Evolutionary conservation across 2,797 vertebrate species (phyloP).

Genomic region (Trematomus bernacchii): DNA sequence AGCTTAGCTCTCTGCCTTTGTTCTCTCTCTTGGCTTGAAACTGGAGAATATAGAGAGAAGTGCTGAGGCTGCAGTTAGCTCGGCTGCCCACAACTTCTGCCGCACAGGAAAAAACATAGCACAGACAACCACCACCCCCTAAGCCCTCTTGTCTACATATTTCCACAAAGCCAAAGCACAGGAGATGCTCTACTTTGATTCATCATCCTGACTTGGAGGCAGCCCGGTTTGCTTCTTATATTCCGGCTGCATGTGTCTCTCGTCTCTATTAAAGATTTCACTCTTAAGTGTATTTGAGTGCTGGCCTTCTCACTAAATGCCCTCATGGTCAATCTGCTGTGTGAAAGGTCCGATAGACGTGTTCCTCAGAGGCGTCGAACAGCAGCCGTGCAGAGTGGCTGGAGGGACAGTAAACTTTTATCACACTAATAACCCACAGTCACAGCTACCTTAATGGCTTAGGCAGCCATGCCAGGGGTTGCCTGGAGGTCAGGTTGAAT

Average conservation of each 20-base stretch:
- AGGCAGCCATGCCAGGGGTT: slow-evolving; percentile 81
- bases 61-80: slow-evolving; percentile 85
- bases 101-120: slow-evolving; percentile 80
- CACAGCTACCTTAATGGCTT: slow-evolving; percentile 81
- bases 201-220: slow-evolving; percentile 56
- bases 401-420: slow-evolving; percentile 84
- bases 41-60: slow-evolving; percentile 82
- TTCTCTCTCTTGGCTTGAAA: slow-evolving; percentile 85
- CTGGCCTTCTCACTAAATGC: slow-evolving; percentile 70
- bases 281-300: slow-evolving; percentile 41
- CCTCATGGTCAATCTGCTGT: slow-evolving; percentile 60
- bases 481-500: slow-evolving; percentile 86
- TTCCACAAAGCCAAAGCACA: slow-evolving; percentile 66
- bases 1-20: slow-evolving; percentile 81
- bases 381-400: slow-evolving; percentile 73
- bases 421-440: slow-evolving; percentile 82
- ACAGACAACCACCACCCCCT: slow-evolving; percentile 71
- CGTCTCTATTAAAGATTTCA: slow-evolving; percentile 44
- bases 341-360: slow-evolving; percentile 71
- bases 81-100: slow-evolving; percentile 84
- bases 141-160: slow-evolving; percentile 77
- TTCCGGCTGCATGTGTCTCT: not conserved
- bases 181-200: slow-evolving; percentile 72
- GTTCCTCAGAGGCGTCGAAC: slow-evolving; percentile 75
- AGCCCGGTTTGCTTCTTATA: slow-evolving; percentile 34